Conservation (phyloP, 2,113 vertebrate species). For the Protobothrops mucrosquamatus region DNA sequence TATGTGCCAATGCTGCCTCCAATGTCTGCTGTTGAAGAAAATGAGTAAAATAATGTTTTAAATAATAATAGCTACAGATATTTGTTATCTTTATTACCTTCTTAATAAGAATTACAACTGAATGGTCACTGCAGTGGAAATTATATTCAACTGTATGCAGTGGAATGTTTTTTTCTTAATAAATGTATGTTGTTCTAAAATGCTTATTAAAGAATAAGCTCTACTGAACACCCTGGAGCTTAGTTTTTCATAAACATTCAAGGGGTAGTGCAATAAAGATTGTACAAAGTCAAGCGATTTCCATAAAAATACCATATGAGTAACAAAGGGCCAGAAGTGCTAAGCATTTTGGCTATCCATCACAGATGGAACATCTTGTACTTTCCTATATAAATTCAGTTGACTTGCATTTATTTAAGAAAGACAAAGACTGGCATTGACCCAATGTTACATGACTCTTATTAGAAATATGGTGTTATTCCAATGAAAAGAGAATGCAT, state of each 20-base stretch:
- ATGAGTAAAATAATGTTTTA: not conserved
- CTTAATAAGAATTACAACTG: not conserved
- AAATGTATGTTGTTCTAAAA: not conserved
- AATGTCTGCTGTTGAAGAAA: not conserved
- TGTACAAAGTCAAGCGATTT: not conserved
- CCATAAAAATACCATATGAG: not conserved
- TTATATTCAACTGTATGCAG: not conserved
- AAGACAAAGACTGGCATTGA: not conserved
- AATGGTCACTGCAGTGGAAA: not conserved
- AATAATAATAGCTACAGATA: not conserved
- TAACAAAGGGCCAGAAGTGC: not conserved
- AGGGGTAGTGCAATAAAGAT: not conserved
- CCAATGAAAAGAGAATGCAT: not conserved
- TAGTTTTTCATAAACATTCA: not conserved
- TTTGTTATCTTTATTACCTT: not conserved
- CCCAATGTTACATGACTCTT: not conserved
- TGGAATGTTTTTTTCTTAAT: not conserved
- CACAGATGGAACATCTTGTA: not conserved
- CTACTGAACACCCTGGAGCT: not conserved
- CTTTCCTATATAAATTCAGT: not conserved
- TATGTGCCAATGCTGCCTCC: not conserved
- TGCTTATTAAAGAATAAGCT: not conserved
- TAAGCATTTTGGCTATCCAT: not conserved
- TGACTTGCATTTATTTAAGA: not conserved
- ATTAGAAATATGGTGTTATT: not conserved